phyloP scores from a whole-genome alignment of 2,797 vertebrate genomes.

The Galaxias olidus region DNA sequence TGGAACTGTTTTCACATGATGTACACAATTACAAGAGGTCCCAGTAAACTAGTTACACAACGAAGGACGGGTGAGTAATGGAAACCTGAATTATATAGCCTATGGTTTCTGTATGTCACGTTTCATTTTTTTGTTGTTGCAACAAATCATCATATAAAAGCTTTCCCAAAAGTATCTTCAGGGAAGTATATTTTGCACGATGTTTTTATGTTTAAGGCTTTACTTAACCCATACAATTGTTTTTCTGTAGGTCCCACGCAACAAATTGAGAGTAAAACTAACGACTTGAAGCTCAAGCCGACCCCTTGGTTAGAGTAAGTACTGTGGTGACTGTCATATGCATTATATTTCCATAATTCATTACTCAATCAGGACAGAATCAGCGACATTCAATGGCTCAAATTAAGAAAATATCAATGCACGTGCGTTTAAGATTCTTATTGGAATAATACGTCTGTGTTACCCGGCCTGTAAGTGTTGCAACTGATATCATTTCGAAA shows the following conservation, averaged over 20 bases:
- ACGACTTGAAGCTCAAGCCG: slow-evolving; percentile 83
- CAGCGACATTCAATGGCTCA: not conserved
- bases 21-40: slow-evolving; percentile 94
- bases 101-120: too few relatives aligned
- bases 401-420: not conserved
- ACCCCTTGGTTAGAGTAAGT: slow-evolving; percentile 72
- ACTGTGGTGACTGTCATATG: slow-evolving; percentile 38
- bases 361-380: too few relatives aligned
- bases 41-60: slow-evolving; percentile 94
- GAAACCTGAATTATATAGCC: not conserved
- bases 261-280: slow-evolving; percentile 86
- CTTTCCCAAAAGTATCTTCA: too few relatives aligned
- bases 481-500: not conserved
- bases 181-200: not conserved
- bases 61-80: slow-evolving; percentile 84
- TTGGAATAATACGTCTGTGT: not conserved
- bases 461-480: not conserved
- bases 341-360: not conserved
- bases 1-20: slow-evolving; percentile 75
- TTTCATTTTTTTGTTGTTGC: too few relatives aligned
- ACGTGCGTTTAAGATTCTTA: not conserved
- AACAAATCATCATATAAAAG: too few relatives aligned
- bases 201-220: not conserved
- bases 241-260: slow-evolving; percentile 80
- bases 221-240: not conserved